Base-by-base conservation (phyloP, 2,113 vertebrate species). In the Chaenocephalus aceratus region DNA sequence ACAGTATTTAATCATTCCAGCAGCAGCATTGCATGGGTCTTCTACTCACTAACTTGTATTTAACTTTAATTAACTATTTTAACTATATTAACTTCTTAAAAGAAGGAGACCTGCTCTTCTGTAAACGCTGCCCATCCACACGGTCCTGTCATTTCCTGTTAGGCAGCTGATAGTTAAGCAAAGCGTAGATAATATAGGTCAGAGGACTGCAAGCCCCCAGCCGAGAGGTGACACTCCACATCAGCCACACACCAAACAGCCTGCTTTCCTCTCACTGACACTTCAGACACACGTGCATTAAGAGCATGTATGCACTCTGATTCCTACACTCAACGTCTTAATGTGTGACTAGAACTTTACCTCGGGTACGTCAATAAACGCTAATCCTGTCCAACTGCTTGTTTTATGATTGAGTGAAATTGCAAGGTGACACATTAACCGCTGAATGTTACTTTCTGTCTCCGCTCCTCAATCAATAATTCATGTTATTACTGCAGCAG, bases 141-240 rank as follows among this genome's bases (percentile, higher is more conserved):
- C 79, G 81, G 86, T 59, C 72, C 88, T 89, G 89, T 90, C 91
- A 83, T 84, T 78, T 68, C 41, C 23, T 77, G 86, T 93, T 91
- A 93, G 82, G 80, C 85, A 53, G 79, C 75, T 83, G 85, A 89
- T 87, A 85, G 83, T 80, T 87, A 69, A 91, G 88, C 84, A 70
- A 53, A 66, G 83, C 69, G 57, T 86, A 84, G 90, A 85, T 93
- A 87, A 93, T 91, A 88, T 88, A 90, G 89, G 92, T 92, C 92
- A 92, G 78, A 90, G 86, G 83, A 89, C 80, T 64, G 82, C 63
- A 52, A 86, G 81, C 88, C 85, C 77, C 46, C 77, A 89, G 88
- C 86, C 85, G 86, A 77, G 82, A 89, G 85, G 87, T 88, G 89
- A 92, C 91, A 81, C 82, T 77, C 61, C 85, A 90, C 86, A 91